Percentiles rank a stretch among this genome's conserved stretches.
Conservation (phyloP, 1,140 invertebrate species). For the Chionoecetes opilio region DNA sequence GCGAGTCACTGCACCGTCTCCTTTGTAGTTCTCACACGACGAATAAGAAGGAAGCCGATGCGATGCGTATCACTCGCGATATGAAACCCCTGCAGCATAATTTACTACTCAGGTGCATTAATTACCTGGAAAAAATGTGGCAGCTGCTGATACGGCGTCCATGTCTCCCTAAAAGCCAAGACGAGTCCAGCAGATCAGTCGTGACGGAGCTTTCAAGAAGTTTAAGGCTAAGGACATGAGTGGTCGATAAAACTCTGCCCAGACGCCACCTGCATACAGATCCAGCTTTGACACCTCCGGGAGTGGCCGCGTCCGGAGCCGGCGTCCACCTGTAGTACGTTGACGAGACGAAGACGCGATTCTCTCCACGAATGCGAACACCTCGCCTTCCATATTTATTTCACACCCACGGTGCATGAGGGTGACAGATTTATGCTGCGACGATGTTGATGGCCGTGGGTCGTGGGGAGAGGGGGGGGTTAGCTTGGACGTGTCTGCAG, state of each 20-base stretch:
- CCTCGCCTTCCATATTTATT: neutral
- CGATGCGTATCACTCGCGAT: neutral
- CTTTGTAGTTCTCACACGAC: neutral
- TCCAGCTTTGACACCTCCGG: neutral
- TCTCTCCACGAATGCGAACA: neutral
- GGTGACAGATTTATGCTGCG: conserved; percentile 16
- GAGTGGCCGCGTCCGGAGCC: neutral
- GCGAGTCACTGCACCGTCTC: neutral
- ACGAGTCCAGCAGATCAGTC: conserved; percentile 5
- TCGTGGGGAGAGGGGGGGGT: neutral
- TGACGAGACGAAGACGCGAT: neutral
- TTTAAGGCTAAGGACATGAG: conserved; percentile 19
- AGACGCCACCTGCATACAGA: neutral
- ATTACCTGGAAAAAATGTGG: conserved; percentile 7
- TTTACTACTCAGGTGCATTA: conserved; percentile 9
- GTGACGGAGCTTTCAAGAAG: conserved; percentile 18
- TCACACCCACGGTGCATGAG: neutral
- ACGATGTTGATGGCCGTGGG: neutral
- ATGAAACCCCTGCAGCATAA: neutral
- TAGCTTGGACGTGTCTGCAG: neutral
- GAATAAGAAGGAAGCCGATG: neutral
- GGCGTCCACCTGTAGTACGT: neutral
- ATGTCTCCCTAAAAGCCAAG: conserved; percentile 28
- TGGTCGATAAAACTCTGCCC: neutral
- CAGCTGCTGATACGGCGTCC: conserved; percentile 3